Evolutionary conservation across 2,113 vertebrate genomes (phyloP), one percentile per base, ranked within the genome.

Genomic region (Etheostoma cragini): DNA sequence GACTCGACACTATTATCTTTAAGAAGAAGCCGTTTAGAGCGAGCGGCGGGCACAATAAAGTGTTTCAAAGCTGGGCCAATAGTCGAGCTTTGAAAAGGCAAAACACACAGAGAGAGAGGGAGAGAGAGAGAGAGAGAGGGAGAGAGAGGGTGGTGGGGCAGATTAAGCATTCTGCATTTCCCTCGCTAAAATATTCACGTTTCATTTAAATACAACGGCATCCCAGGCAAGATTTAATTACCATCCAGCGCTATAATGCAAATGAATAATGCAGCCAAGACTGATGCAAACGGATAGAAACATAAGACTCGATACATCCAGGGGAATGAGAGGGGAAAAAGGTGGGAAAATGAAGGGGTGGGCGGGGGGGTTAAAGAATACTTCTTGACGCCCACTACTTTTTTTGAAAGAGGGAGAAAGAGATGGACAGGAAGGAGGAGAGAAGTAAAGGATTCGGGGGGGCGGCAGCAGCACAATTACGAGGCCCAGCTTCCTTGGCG

Each of bases 201-300:
- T 95, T 94, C 90, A 93, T 94, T 94, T 94, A 92, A 93, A 94
- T 93, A 92, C 93, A 93, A 90, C 92, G 74, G 83, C 92, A 90
- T 92, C 87, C 87, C 91, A 83, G 92, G 92, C 91, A 84, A 91
- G 81, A 88, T 94, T 95, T 95, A 95, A 95, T 96, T 95, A 95
- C 92, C 94, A 92, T 89, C 87, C 88, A 66, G 90, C 8, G 57
- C 90, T 93, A 81, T 95, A 94, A 95, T 93, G 93, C 91, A 91
- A 94, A 95, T 95, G 93, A 95, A 95, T 95, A 95, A 95, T 95
- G 94, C 95, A 95, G 93, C 89, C 87, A 85, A 85, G 92, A 93
- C 92, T 94, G 94, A 94, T 91, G 93, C 94, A 94, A 94, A 94
- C 89, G 85, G 91, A 93, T 89, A 92, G 94, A 95, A 94, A 95